Conservation (phyloP, 2,113 vertebrate species). For the Zosterops hypoxanthus region DNA sequence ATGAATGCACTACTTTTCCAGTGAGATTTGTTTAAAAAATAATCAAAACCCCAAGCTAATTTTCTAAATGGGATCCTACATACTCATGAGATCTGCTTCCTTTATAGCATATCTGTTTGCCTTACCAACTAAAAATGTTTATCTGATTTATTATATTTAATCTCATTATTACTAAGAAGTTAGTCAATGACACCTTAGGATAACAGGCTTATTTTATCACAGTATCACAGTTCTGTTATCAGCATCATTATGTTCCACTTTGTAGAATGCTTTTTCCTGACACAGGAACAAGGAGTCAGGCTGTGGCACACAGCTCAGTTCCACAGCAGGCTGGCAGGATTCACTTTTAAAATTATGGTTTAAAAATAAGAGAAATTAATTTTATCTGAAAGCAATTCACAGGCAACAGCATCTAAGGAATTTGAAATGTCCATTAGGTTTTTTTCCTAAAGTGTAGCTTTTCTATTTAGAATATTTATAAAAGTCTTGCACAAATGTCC, state of each 20-base stretch:
- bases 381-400: neutral
- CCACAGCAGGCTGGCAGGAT: neutral
- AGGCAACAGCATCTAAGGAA: neutral
- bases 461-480: neutral
- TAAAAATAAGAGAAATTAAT: neutral
- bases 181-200: slow-evolving; percentile 24
- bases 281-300: neutral
- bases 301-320: neutral
- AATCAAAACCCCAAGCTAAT: neutral
- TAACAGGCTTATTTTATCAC: slow-evolving; percentile 33
- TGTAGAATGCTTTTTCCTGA: neutral
- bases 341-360: neutral
- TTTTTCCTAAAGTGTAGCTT: neutral
- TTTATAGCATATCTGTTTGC: neutral
- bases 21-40: neutral
- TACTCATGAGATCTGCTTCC: neutral
- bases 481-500: neutral
- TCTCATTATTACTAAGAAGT: neutral
- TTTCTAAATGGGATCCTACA: neutral
- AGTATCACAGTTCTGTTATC: neutral
- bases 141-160: slow-evolving; percentile 15
- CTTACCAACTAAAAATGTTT: neutral
- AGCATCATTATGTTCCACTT: neutral
- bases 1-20: neutral
- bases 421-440: neutral